These are phyloP conservation scores for Ceriagrion tenellum DNA, from an alignment of 2,888 invertebrate species.

Conservation along the genomic window DNA sequence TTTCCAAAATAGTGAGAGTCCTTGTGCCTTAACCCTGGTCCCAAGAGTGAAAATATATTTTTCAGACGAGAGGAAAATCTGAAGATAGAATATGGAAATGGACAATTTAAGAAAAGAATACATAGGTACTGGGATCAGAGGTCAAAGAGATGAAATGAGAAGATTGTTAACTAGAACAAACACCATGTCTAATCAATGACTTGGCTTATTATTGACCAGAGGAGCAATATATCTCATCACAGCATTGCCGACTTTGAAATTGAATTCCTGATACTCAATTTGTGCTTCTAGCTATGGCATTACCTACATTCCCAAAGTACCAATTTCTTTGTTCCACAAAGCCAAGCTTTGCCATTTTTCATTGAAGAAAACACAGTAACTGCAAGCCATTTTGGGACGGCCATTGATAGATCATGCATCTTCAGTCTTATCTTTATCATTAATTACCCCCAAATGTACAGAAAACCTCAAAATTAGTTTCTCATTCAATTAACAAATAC, in stretches of 20 bases:
- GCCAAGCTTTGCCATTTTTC: constrained; percentile 39
- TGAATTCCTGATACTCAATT: not conserved
- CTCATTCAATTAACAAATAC: not conserved
- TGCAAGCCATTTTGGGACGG: constrained; percentile 55
- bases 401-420: constrained; percentile 43
- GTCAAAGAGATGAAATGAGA: not conserved
- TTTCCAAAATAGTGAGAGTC: constrained; percentile 10
- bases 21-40: constrained; percentile 50
- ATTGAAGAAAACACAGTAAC: not conserved
- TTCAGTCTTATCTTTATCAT: constrained; percentile 59
- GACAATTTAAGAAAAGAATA: not conserved
- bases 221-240: constrained; percentile 35
- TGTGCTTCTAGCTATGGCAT: constrained; percentile 30
- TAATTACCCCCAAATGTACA: constrained; percentile 19
- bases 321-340: not conserved
- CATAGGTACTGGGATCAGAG: constrained; percentile 7
- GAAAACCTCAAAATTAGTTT: constrained; percentile 26
- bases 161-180: not conserved
- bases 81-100: constrained; percentile 32
- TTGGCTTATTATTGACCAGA: constrained; percentile 13
- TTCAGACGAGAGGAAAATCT: not conserved
- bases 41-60: constrained; percentile 28
- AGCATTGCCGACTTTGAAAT: constrained; percentile 5
- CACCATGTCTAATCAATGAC: constrained; percentile 4
- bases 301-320: not conserved